Conservation (phyloP, 2,113 vertebrate species). For the Copsychus sechellarum region DNA sequence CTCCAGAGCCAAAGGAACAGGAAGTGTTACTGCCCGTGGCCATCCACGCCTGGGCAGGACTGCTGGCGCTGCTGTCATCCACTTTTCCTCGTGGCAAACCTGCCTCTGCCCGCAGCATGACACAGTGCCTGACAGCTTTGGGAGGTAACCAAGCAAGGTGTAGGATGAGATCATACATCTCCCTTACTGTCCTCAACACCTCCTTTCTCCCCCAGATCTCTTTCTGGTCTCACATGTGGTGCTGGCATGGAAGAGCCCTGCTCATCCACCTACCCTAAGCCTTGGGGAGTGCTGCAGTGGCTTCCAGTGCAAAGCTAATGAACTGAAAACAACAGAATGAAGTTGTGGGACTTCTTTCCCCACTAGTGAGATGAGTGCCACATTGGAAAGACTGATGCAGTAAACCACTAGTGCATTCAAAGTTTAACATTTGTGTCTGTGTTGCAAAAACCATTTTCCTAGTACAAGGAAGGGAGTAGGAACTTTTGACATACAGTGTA, state of each 20-base stretch:
- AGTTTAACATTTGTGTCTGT: neutral
- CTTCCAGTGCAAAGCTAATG: neutral
- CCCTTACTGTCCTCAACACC: neutral
- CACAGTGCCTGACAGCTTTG: neutral
- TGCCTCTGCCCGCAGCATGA: neutral
- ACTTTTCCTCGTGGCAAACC: neutral
- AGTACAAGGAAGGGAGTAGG: neutral
- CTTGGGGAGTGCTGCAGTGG: neutral
- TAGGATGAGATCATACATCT: neutral
- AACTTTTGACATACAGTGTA: neutral
- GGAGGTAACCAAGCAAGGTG: neutral
- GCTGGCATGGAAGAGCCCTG: neutral
- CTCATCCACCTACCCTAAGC: neutral
- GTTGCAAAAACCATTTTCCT: neutral
- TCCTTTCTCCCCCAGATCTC: neutral
- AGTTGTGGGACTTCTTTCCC: neutral
- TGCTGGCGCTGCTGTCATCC: neutral
- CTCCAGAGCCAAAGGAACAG: neutral
- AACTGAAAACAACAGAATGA: neutral
- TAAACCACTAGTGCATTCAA: neutral
- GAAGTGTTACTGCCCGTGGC: neutral
- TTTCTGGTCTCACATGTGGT: neutral
- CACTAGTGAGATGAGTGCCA: neutral
- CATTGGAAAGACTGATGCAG: neutral
- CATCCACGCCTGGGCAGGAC: fast-evolving